Evolutionary conservation across 2,888 invertebrate species (phyloP).

Genomic region (Platerodrilus igneus): DNA sequence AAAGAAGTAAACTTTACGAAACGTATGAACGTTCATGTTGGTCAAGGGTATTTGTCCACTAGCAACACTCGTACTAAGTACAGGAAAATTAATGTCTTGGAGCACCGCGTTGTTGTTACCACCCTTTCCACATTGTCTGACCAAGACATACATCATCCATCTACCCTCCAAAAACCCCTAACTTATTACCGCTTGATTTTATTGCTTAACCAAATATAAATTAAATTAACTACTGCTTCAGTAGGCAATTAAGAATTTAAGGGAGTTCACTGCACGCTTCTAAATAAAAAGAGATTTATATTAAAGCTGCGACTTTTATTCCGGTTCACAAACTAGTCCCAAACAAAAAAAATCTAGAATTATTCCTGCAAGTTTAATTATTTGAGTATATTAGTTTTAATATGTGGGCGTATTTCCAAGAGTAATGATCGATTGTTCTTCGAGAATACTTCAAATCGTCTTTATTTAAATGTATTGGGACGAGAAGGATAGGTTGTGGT

Average conservation of each 20-base stretch:
- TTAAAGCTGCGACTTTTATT: too few relatives aligned
- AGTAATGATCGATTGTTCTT: too few relatives aligned
- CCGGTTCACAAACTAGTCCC: too few relatives aligned
- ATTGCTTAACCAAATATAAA: constrained; percentile 49
- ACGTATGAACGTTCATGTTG: constrained; percentile 33
- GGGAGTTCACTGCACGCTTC: constrained; percentile 44
- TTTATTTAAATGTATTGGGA: constrained; percentile 20
- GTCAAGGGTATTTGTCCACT: constrained; percentile 43
- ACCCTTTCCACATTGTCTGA: constrained; percentile 45
- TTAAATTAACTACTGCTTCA: constrained; percentile 51
- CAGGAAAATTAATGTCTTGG: constrained; percentile 49
- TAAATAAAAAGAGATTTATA: constrained; percentile 47
- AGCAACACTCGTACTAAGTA: constrained; percentile 41
- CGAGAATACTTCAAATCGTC: too few relatives aligned
- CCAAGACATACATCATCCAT: constrained; percentile 47
- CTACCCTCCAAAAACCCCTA: constrained; percentile 36
- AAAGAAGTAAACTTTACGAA: too few relatives aligned
- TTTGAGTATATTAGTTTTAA: too few relatives aligned
- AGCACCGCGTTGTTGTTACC: constrained; percentile 47
- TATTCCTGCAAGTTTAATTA: too few relatives aligned
- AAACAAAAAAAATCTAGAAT: too few relatives aligned
- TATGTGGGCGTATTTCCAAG: too few relatives aligned
- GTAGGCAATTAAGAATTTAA: constrained; percentile 49
- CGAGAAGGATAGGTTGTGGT: constrained; percentile 25
- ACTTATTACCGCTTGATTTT: constrained; percentile 45